These are phyloP conservation scores for Meriones psammophilus DNA, from an alignment of 2,797 vertebrate genomes.

Conservation along the genomic window DNA sequence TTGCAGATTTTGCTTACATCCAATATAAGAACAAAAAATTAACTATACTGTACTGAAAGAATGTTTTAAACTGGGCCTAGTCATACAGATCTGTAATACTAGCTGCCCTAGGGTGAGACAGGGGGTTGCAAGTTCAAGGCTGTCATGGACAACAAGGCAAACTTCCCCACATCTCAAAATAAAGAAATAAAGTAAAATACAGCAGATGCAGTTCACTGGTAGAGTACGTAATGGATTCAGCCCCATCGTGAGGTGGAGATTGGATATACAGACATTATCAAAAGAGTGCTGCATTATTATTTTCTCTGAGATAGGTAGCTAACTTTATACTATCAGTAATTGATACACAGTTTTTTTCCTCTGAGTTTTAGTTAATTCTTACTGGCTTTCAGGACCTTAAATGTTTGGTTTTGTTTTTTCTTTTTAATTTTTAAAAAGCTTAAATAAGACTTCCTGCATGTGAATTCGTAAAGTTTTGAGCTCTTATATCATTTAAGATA, in stretches of 20 bases:
- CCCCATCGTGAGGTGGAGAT: not conserved
- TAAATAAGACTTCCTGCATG: not conserved
- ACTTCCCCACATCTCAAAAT: not conserved
- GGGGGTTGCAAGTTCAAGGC: not conserved
- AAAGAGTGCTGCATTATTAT: not conserved
- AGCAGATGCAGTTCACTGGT: not conserved
- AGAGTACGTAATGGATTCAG: not conserved
- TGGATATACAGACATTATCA: not conserved
- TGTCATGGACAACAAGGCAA: not conserved
- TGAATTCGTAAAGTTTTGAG: constrained; percentile 60
- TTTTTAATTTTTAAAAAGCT: constrained; percentile 48
- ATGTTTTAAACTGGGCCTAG: not conserved
- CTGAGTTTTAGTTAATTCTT: constrained; percentile 21
- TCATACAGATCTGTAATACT: not conserved
- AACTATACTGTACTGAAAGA: constrained; percentile 1
- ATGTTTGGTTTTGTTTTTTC: not conserved
- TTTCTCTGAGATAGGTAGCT: not conserved
- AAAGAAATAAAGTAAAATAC: not conserved
- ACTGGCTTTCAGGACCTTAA: not conserved
- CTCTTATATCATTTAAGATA: constrained; percentile 12
- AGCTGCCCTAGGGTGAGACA: not conserved
- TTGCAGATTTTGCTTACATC: not conserved
- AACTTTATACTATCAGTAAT: not conserved
- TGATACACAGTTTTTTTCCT: not conserved
- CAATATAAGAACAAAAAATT: not conserved